Conservation (phyloP, 2,113 vertebrate genomes). For the Salminus brasiliensis region DNA sequence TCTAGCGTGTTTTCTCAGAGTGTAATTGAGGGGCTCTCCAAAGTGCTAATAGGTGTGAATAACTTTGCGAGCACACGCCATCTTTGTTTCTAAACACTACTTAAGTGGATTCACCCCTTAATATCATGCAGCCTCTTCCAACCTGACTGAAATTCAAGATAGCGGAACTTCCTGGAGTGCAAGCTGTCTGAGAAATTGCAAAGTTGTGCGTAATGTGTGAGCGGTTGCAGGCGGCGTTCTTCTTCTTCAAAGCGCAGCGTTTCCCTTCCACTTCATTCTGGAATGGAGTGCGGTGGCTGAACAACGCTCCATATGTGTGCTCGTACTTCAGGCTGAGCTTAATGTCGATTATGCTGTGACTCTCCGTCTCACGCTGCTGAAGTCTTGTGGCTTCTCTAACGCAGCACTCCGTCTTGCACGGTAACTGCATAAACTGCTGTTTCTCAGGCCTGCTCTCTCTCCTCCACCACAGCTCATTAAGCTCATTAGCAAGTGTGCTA, state of each 20-base stretch:
- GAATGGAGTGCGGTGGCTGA: not conserved
- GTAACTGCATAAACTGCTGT: not conserved
- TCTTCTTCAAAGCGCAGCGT: slow-evolving; percentile 1
- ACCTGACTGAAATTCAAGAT: not conserved
- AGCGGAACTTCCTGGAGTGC: not conserved
- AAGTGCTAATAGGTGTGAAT: slow-evolving; percentile 16
- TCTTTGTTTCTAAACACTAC: not conserved
- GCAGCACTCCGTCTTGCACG: not conserved
- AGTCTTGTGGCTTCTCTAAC: too few species aligned
- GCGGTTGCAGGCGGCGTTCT: not conserved
- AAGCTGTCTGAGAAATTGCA: not conserved
- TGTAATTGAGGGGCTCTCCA: not conserved
- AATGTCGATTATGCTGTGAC: not conserved
- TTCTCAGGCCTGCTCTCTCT: not conserved
- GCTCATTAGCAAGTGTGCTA: too few species aligned
- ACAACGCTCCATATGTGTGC: not conserved
- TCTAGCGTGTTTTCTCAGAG: not conserved
- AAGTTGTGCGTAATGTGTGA: not conserved
- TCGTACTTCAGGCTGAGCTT: not conserved
- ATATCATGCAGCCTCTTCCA: not conserved
- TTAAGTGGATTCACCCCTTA: not conserved
- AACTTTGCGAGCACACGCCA: not conserved
- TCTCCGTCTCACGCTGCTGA: too few species aligned
- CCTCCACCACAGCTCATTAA: too few species aligned
- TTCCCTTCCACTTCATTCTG: not conserved